These are phyloP conservation scores for Cabera pusaria DNA, from an alignment of 2,888 invertebrate species.

Conservation along the genomic window DNA sequence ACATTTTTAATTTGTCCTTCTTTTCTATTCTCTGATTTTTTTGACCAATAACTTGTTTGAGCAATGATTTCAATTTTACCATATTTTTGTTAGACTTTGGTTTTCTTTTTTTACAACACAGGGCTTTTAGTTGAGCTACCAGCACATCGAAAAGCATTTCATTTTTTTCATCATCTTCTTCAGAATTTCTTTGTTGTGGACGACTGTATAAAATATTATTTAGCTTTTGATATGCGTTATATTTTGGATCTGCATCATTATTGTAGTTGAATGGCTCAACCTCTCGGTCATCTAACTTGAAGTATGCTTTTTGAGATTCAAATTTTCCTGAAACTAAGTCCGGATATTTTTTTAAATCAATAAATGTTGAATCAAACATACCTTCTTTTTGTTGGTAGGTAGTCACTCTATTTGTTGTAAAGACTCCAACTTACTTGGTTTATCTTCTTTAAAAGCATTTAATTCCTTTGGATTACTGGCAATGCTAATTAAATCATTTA, in stretches of 20 bases:
- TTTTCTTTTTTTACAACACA: constrained; percentile 64
- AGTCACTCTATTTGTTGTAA: too few species aligned
- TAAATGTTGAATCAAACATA: too few species aligned
- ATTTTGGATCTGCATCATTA: constrained; percentile 45
- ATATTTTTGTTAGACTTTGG: constrained; percentile 32
- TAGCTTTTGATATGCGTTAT: constrained; percentile 57
- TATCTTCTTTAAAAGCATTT: neutral
- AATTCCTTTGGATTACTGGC: constrained; percentile 2
- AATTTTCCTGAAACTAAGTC: constrained; percentile 29
- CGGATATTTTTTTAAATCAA: too few species aligned
- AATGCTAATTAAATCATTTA: constrained; percentile 56
- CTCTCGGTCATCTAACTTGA: constrained; percentile 59
- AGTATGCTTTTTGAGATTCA: constrained; percentile 44
- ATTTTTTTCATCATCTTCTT: constrained; percentile 55
- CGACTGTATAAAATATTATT: constrained; percentile 56
- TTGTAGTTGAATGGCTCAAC: constrained; percentile 48
- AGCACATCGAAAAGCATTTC: constrained; percentile 68
- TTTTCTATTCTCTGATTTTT: too few species aligned
- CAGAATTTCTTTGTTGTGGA: constrained; percentile 37
- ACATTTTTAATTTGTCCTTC: too few species aligned
- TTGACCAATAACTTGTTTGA: constrained; percentile 34
- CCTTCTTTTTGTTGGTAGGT: constrained; percentile 6
- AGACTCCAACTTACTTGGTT: constrained; percentile 28
- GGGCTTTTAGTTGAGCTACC: constrained; percentile 63
- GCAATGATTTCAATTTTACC: constrained; percentile 33